Base-by-base conservation (phyloP, 2,888 invertebrate genomes). In the Parasteatoda lunata region DNA sequence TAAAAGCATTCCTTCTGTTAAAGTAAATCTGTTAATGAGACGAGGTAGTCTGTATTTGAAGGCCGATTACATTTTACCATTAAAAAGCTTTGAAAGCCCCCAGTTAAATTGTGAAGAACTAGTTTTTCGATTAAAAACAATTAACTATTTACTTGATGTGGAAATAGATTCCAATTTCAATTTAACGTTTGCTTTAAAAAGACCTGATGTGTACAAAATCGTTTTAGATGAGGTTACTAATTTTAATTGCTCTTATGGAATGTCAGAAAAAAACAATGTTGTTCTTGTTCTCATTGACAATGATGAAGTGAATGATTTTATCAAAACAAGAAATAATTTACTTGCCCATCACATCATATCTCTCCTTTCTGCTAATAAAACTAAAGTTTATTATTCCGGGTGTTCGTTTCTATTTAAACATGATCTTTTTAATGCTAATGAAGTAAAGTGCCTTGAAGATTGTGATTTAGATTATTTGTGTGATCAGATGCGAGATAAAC, bases 21-120 rank as follows among this genome's bases (percentile, higher is more conserved):
- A 59, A 47, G 59, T 84, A 11, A 84, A 68, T 15, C 45, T 47
- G 11, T 13, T 75, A 11, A 72, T 84, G 48, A 73, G 68, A 45
- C 78, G 76, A 48, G 85, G 79, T 11, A 86, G 49, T 48, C 65
- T 80, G 9, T 77, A 79, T 77, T 77, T 77, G 6, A 80, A 81
- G 59, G 80, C 76, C 3, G 85, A 86, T 66, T 86, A 71, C 71
- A 76, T 77, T 66, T 66, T 86, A 7, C 76, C 80, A 11, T 49
- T 86, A 6, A 70, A 76, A 71, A 80, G 80, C 49, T 15, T 45
- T 66, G 45, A 77, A 4, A n/a, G n/a, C 3, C 54, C 75, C 15
- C 72, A n/a, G 7, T 13, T 73, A 30, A 64, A 49, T 70, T 72
- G 64, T 11, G 51, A 86, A 8, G 68, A 76, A 59, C 45, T 86